Evolutionary conservation across 2,888 invertebrate genomes (phyloP).

Genomic region (Eristalis arbustorum): DNA sequence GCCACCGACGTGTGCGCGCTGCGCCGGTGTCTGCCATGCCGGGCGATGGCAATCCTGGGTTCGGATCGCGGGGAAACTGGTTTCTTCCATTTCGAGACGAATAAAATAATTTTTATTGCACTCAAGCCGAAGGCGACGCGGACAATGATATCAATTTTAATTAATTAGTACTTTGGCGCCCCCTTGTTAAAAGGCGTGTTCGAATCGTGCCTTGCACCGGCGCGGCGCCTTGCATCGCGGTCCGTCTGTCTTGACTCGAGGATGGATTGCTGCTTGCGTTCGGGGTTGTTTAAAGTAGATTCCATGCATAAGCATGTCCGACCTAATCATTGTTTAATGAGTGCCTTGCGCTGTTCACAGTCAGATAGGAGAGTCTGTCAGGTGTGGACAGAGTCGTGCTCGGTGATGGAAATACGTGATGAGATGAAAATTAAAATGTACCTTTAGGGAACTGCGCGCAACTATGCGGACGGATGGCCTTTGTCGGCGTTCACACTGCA

Average conservation of each 20-base stretch:
- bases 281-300: neutral
- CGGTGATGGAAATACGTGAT: neutral
- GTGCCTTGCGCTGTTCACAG: neutral
- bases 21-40: neutral
- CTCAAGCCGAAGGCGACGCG: conserved; percentile 30
- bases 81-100: conserved; percentile 14
- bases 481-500: neutral
- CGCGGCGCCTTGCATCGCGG: neutral
- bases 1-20: neutral
- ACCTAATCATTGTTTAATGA: conserved; percentile 40
- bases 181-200: neutral
- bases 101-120: conserved; percentile 13
- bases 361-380: neutral
- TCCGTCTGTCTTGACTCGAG: neutral
- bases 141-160: conserved; percentile 54
- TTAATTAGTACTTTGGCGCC: conserved; percentile 56
- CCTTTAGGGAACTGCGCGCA: neutral
- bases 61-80: conserved; percentile 23
- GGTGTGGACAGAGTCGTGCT: neutral
- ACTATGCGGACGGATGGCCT: neutral
- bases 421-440: neutral
- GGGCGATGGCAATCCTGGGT: conserved; percentile 8
- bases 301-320: neutral
- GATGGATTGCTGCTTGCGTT: neutral
- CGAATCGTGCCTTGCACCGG: conserved; percentile 1